phyloP scores from a whole-genome alignment of 2,113 vertebrate genomes.

The Menura novaehollandiae region DNA sequence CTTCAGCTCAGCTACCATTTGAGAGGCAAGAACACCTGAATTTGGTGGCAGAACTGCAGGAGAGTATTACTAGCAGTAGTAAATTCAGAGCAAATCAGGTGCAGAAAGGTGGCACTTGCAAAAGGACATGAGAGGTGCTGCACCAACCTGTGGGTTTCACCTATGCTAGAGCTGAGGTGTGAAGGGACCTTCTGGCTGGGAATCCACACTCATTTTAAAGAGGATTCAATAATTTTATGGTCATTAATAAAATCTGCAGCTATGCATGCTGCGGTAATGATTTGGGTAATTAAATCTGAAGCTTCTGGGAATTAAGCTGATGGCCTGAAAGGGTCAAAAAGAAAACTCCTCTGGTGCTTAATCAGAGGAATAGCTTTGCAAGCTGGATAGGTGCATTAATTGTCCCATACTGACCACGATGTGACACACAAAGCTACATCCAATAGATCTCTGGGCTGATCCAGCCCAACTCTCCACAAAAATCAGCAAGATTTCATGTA shows the following conservation, averaged over 20 bases:
- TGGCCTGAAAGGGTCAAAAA: slow-evolving; percentile 50
- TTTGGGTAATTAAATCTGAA: slow-evolving; percentile 51
- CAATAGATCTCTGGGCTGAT: neutral
- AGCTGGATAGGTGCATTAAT: neutral
- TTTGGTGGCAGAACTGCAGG: neutral
- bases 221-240: slow-evolving; percentile 12
- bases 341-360: slow-evolving; percentile 1
- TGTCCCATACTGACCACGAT: neutral
- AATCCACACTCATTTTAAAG: neutral
- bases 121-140: neutral
- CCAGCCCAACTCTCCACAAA: neutral
- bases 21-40: neutral
- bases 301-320: slow-evolving; percentile 55
- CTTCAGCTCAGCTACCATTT: neutral
- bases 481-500: fast-evolving
- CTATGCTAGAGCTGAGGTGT: neutral
- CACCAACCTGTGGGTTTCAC: neutral
- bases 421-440: neutral
- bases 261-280: slow-evolving; percentile 34
- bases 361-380: slow-evolving; percentile 14
- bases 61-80: neutral
- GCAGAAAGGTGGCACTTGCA: neutral
- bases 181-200: neutral
- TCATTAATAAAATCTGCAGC: slow-evolving; percentile 50
- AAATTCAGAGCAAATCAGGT: neutral